Conservation (phyloP, 2,797 vertebrate genomes). For the Semotilus atromaculatus region DNA sequence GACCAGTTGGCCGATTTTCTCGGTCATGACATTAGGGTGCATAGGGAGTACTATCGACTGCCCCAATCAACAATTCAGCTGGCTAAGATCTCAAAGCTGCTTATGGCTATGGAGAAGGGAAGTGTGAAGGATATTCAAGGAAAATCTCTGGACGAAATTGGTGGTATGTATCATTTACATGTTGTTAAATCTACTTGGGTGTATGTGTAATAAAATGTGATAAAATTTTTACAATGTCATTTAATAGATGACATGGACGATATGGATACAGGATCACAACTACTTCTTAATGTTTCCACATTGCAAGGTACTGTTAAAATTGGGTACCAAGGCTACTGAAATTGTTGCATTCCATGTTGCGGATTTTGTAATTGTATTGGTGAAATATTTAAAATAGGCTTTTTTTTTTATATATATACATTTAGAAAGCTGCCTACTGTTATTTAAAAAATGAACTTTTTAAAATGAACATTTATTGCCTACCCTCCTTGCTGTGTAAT, state of each 20-base stretch:
- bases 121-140: conserved; percentile 53
- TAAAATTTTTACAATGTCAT: too few species aligned
- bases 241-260: too few species aligned
- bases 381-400: too few species aligned
- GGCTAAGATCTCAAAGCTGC: conserved; percentile 52
- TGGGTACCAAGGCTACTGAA: too few species aligned
- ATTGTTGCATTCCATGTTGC: too few species aligned
- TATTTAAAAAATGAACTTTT: background rate
- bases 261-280: too few species aligned
- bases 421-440: too few species aligned
- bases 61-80: conserved; percentile 9
- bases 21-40: conserved; percentile 58
- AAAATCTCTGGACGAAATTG: conserved; percentile 44
- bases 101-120: conserved; percentile 61
- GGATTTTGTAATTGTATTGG: too few species aligned
- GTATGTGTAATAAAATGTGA: background rate
- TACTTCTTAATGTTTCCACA: too few species aligned
- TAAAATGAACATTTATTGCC: background rate
- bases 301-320: too few species aligned
- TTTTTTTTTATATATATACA: too few species aligned
- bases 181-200: conserved; percentile 22
- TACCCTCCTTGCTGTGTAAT: conserved; percentile 7
- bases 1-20: conserved; percentile 60
- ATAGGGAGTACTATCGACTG: too few species aligned
- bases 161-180: conserved; percentile 37